These are phyloP conservation scores for Solea senegalensis DNA, from an alignment of 2,113 vertebrate genomes.

Conservation along the genomic window DNA sequence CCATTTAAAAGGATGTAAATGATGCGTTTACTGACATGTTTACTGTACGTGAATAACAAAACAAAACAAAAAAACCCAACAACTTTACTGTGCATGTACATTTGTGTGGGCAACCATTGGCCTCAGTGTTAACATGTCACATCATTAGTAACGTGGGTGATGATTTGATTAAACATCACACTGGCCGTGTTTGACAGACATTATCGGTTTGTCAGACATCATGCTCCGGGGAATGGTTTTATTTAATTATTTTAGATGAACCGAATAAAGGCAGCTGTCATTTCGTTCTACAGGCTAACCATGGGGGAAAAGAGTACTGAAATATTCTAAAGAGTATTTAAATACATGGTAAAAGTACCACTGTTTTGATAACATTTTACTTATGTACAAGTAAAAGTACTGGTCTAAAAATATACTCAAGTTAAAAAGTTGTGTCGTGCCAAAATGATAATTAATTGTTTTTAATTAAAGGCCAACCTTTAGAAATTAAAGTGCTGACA, in stretches of 20 bases:
- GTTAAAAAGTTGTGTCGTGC: too few species aligned
- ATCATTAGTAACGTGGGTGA: constrained; percentile 20
- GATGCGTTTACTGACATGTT: background rate
- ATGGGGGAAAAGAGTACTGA: too few species aligned
- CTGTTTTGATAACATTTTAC: too few species aligned
- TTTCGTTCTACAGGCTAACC: background rate
- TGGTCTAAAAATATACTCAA: too few species aligned
- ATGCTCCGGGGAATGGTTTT: constrained; percentile 8
- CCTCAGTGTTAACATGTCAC: background rate
- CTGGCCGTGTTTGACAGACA: constrained; percentile 32
- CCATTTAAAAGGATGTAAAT: background rate
- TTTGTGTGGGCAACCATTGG: background rate
- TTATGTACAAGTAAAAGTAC: too few species aligned
- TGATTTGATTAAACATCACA: constrained; percentile 46
- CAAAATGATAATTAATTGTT: too few species aligned
- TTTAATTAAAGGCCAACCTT: too few species aligned
- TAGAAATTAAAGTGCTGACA: too few species aligned
- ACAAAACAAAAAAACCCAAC: background rate
- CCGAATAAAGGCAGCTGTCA: constrained; percentile 15
- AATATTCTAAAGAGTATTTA: too few species aligned
- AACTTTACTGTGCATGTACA: background rate
- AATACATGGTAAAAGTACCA: too few species aligned
- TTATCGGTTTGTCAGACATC: constrained; percentile 21
- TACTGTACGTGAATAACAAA: background rate
- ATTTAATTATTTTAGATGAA: constrained; percentile 9